A percentile compares a stretch with the other conserved stretches of the same genome.
phyloP scores from a whole-genome alignment of 2,888 invertebrate species.

The Drosophila parthenogenetica region DNA sequence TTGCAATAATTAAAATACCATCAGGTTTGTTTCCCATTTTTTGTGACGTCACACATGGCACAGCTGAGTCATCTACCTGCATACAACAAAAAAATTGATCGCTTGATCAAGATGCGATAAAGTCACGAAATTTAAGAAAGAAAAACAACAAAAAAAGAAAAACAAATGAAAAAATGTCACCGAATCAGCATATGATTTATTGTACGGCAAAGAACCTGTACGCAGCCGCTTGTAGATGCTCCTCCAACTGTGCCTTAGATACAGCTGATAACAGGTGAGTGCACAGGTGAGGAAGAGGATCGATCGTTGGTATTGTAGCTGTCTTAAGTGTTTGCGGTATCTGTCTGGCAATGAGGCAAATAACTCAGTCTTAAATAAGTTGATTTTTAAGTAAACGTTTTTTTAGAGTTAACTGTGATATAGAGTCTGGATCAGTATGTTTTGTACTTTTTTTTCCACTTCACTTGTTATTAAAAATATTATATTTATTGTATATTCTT shows the following conservation, averaged over 20 bases:
- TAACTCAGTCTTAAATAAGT: not conserved
- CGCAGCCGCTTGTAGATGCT: constrained; percentile 1
- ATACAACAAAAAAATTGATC: constrained; percentile 36
- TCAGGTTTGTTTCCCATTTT: constrained; percentile 47
- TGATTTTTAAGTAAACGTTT: too few relatives aligned
- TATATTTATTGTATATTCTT: too few relatives aligned
- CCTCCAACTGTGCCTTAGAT: constrained; percentile 36
- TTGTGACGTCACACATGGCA: constrained; percentile 47
- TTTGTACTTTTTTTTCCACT: too few relatives aligned
- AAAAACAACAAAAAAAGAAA: too few relatives aligned
- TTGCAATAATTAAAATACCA: constrained; percentile 83
- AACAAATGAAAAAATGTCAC: constrained; percentile 53
- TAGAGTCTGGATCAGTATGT: too few relatives aligned
- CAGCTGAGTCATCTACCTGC: constrained; percentile 57
- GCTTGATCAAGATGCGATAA: constrained; percentile 51
- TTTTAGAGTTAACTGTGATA: too few relatives aligned
- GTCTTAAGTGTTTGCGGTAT: not conserved
- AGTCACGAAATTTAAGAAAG: constrained; percentile 4
- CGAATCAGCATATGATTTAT: constrained; percentile 58
- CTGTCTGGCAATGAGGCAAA: not conserved
- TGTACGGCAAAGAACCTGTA: constrained; percentile 31
- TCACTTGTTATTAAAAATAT: too few relatives aligned
- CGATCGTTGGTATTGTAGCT: not conserved
- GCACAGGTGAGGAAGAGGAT: not conserved
- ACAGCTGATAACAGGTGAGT: constrained; percentile 22